These are phyloP conservation scores for Drosophila fuyamai DNA, from an alignment of 1,140 invertebrate genomes.

Conservation along the genomic window DNA sequence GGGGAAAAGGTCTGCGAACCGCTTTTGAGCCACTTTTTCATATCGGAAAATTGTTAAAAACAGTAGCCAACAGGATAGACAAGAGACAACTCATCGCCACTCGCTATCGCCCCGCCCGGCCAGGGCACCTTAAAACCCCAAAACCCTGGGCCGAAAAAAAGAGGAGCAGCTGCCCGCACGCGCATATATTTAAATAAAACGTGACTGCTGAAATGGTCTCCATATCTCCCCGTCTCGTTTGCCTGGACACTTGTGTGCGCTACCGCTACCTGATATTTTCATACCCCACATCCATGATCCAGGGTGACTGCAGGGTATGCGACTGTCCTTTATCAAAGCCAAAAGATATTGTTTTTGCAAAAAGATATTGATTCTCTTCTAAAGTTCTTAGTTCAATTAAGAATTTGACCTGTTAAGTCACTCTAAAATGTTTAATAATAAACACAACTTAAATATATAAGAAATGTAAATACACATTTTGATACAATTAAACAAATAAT, in stretches of 20 bases:
- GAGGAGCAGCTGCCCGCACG: constrained; percentile 75
- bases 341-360: no score
- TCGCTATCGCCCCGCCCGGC: constrained; percentile 19
- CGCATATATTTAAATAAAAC: constrained; percentile 84
- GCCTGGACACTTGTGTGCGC: constrained; percentile 78
- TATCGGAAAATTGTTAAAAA: constrained; percentile 31
- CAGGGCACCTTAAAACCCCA: constrained; percentile 24
- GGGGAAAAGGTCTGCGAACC: neutral
- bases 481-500: no score
- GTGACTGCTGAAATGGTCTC: constrained; percentile 79
- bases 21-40: constrained; percentile 46
- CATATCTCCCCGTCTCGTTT: constrained; percentile 73
- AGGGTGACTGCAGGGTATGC: constrained; percentile 11
- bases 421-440: neutral
- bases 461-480: no score
- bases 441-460: no score
- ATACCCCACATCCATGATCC: constrained; percentile 8
- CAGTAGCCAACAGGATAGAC: constrained; percentile 52
- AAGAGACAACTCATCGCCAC: constrained; percentile 59
- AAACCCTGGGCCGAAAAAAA: constrained; percentile 10
- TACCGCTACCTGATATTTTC: constrained; percentile 73
- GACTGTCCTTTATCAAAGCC: neutral
- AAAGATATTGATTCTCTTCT: no score
- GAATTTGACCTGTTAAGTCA: no score
- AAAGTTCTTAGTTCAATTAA: no score